Percentiles rank a stretch among this genome's conserved stretches.
phyloP scores from a whole-genome alignment of 2,888 invertebrate species.

The Belgica antarctica region DNA sequence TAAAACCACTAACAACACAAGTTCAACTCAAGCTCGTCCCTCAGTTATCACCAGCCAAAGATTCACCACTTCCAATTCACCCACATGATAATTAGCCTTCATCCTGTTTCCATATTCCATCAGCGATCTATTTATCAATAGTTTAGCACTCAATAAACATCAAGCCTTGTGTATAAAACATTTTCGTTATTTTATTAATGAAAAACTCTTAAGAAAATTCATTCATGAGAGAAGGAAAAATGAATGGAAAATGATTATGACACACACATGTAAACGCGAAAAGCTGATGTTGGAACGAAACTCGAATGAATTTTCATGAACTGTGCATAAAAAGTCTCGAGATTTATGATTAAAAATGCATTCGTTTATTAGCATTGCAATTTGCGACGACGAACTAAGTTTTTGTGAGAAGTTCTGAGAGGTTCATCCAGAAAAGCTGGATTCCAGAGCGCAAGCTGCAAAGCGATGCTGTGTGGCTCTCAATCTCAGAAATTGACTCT shows the following conservation, averaged over 20 bases:
- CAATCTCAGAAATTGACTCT: background rate
- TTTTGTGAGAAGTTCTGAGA: background rate
- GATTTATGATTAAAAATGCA: too few species aligned
- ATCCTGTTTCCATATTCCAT: background rate
- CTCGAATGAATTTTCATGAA: too few species aligned
- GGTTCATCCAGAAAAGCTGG: background rate
- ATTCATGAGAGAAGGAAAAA: slow-evolving; percentile 33
- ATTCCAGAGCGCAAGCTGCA: slow-evolving; percentile 23
- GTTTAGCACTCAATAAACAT: background rate
- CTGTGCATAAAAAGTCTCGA: too few species aligned
- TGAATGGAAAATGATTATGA: background rate
- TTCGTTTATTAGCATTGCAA: too few species aligned
- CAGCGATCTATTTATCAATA: background rate
- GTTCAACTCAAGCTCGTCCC: too few species aligned
- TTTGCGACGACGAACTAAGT: background rate
- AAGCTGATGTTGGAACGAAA: too few species aligned
- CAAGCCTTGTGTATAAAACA: background rate
- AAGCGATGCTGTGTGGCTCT: slow-evolving; percentile 9
- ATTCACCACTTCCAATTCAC: too few species aligned
- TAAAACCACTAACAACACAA: too few species aligned
- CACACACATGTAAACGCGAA: background rate
- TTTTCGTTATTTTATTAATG: slow-evolving; percentile 35
- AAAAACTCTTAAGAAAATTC: slow-evolving; percentile 38
- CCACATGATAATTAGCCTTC: too few species aligned
- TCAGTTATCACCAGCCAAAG: too few species aligned